A percentile compares a stretch with the other conserved stretches of the same genome.
These are phyloP conservation scores for Semaprochilodus insignis DNA, from an alignment of 2,797 vertebrate genomes.

Conservation along the genomic window DNA sequence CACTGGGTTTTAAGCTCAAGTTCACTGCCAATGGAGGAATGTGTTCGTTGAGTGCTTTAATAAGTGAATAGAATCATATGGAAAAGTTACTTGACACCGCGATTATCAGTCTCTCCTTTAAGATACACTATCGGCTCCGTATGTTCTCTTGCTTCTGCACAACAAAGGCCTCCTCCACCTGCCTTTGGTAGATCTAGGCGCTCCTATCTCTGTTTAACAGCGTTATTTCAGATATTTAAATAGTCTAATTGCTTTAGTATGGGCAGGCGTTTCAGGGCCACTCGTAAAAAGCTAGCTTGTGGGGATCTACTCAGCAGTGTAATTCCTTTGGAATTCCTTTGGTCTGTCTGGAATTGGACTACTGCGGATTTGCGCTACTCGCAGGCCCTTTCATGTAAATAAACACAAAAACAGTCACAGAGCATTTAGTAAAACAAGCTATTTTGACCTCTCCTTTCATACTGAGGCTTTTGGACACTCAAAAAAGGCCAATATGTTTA, in stretches of 20 bases:
- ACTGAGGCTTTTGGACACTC: neutral
- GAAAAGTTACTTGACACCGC: neutral
- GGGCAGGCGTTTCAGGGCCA: slow-evolving; percentile 63
- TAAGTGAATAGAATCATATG: slow-evolving; percentile 18
- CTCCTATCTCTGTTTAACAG: slow-evolving; percentile 51
- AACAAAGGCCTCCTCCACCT: slow-evolving; percentile 64
- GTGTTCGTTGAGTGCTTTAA: neutral
- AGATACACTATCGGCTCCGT: slow-evolving; percentile 24
- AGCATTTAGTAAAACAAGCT: slow-evolving; percentile 10
- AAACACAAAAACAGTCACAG: slow-evolving; percentile 35
- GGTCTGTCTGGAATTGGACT: slow-evolving; percentile 59
- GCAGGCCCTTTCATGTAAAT: slow-evolving; percentile 43
- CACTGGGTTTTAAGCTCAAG: neutral
- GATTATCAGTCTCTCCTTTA: neutral
- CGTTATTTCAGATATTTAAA: slow-evolving; percentile 73
- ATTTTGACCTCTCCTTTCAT: slow-evolving; percentile 20
- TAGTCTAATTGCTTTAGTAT: slow-evolving; percentile 75
- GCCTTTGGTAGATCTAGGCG: slow-evolving; percentile 45
- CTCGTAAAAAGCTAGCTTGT: slow-evolving; percentile 72
- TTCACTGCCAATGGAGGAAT: neutral
- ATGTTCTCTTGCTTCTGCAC: slow-evolving; percentile 18
- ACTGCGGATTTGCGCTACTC: slow-evolving; percentile 45
- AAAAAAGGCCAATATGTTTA: slow-evolving; percentile 20
- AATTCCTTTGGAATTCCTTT: slow-evolving; percentile 65
- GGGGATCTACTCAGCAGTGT: slow-evolving; percentile 64